These are phyloP conservation scores for Labroides dimidiatus DNA, from an alignment of 2,797 vertebrate species.

Conservation along the genomic window DNA sequence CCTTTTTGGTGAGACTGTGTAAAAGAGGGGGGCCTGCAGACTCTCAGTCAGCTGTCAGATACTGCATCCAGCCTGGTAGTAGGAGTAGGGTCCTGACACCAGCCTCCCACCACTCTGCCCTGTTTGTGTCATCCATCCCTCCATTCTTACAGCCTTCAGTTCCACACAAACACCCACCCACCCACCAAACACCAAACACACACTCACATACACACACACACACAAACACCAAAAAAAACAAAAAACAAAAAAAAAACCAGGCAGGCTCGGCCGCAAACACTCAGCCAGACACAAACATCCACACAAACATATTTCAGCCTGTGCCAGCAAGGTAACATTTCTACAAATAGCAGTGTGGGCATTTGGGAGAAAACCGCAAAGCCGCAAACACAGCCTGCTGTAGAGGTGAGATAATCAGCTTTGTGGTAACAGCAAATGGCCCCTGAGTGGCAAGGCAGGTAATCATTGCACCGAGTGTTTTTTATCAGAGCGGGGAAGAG, in stretches of 20 bases:
- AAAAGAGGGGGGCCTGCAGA: conserved; percentile 77
- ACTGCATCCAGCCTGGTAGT: conserved; percentile 84
- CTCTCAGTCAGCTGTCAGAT: conserved; percentile 86
- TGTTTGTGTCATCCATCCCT: conserved; percentile 80
- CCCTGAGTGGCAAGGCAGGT: conserved; percentile 79
- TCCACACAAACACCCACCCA: conserved; percentile 75
- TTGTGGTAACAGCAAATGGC: conserved; percentile 78
- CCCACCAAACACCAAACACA: conserved; percentile 48
- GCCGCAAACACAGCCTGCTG: conserved; percentile 74
- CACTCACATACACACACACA: conserved; percentile 40
- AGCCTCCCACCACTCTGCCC: conserved; percentile 78
- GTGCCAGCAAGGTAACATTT: conserved; percentile 77
- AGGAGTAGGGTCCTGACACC: conserved; percentile 80
- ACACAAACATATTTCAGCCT: conserved; percentile 73
- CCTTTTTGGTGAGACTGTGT: conserved; percentile 79
- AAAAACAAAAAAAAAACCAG: conserved; percentile 45
- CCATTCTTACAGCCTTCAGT: conserved; percentile 73
- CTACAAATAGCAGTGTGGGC: conserved; percentile 83
- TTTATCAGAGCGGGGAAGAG: conserved; percentile 66
- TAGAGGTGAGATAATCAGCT: conserved; percentile 79
- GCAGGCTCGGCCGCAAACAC: conserved; percentile 54
- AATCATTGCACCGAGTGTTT: conserved; percentile 76
- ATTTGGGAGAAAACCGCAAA: conserved; percentile 81
- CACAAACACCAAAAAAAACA: conserved; percentile 35
- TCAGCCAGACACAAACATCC: conserved; percentile 69